These are phyloP conservation scores for Urocynchramus pylzowi DNA, from an alignment of 2,113 vertebrate genomes.

Conservation along the genomic window DNA sequence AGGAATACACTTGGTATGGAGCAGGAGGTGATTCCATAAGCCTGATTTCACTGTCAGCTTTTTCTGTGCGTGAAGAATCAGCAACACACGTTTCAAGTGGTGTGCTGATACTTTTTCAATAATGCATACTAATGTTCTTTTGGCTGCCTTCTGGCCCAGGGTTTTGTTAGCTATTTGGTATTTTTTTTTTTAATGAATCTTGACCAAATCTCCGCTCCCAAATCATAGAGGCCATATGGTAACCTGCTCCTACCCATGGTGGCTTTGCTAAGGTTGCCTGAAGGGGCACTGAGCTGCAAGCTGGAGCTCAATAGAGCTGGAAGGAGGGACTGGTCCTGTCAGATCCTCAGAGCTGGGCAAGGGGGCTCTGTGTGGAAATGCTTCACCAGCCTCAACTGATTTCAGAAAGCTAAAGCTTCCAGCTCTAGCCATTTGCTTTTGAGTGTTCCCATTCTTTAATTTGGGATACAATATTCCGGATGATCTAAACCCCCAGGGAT, in stretches of 20 bases:
- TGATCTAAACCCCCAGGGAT: not conserved
- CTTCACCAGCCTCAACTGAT: not conserved
- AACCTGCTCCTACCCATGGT: not conserved
- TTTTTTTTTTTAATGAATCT: not conserved
- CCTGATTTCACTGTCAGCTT: not conserved
- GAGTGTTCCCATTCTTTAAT: not conserved
- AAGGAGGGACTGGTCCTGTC: not conserved
- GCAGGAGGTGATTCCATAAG: not conserved
- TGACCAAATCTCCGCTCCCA: not conserved
- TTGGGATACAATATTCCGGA: not conserved
- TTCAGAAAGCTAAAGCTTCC: not conserved
- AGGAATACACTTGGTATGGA: not conserved
- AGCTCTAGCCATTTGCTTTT: not conserved
- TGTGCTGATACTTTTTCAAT: not conserved
- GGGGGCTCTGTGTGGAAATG: not conserved
- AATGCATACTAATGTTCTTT: not conserved
- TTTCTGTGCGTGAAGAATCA: not conserved
- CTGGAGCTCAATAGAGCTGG: not conserved
- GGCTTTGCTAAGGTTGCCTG: conserved; percentile 17
- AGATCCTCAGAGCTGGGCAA: not conserved
- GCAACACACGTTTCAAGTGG: not conserved
- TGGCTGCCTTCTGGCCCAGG: not conserved
- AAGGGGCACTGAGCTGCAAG: not conserved
- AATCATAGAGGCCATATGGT: not conserved
- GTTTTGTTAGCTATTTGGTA: not conserved